Percentiles rank a stretch among this genome's conserved stretches.
These are phyloP conservation scores for Hystrix cristata DNA, from an alignment of 2,113 vertebrate species.

Conservation along the genomic window DNA sequence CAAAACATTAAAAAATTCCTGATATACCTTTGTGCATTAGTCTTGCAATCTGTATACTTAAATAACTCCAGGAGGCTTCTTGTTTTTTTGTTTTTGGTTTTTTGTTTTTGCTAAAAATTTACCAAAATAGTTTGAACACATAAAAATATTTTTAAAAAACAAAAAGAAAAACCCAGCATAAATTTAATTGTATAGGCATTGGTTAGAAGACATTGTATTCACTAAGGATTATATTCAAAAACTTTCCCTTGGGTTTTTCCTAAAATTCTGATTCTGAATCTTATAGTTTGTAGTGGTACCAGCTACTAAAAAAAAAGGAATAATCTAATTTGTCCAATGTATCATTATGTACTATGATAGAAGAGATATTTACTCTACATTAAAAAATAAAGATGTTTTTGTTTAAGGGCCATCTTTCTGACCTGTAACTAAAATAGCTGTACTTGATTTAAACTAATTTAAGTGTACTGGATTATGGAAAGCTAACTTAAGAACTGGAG, in stretches of 20 bases:
- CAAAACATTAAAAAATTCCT: slow-evolving; percentile 90
- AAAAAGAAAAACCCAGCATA: slow-evolving; percentile 91
- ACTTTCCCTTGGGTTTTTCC: slow-evolving; percentile 72
- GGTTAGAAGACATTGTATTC: slow-evolving; percentile 87
- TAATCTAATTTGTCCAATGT: slow-evolving; percentile 64
- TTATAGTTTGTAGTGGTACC: slow-evolving; percentile 78
- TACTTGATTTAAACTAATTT: slow-evolving; percentile 66
- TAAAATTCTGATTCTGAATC: slow-evolving; percentile 79
- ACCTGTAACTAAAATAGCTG: slow-evolving; percentile 74
- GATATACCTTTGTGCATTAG: slow-evolving; percentile 87
- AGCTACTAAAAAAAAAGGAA: slow-evolving; percentile 67
- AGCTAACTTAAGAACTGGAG: slow-evolving; percentile 69
- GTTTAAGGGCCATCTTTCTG: slow-evolving; percentile 68
- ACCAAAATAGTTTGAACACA: slow-evolving; percentile 97
- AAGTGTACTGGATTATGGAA: slow-evolving; percentile 66
- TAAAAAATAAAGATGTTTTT: slow-evolving; percentile 82
- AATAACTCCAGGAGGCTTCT: slow-evolving; percentile 92
- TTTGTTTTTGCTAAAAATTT: slow-evolving; percentile 94
- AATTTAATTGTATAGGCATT: slow-evolving; percentile 92
- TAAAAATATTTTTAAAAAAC: slow-evolving; percentile 94
- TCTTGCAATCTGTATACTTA: slow-evolving; percentile 90
- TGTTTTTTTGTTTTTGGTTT: slow-evolving; percentile 81
- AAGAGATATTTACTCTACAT: slow-evolving; percentile 68
- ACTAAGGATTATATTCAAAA: slow-evolving; percentile 92
- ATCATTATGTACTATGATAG: slow-evolving; percentile 30